Evolutionary conservation across 2,113 vertebrate genomes (phyloP).

Genomic region (Gulo gulo): DNA sequence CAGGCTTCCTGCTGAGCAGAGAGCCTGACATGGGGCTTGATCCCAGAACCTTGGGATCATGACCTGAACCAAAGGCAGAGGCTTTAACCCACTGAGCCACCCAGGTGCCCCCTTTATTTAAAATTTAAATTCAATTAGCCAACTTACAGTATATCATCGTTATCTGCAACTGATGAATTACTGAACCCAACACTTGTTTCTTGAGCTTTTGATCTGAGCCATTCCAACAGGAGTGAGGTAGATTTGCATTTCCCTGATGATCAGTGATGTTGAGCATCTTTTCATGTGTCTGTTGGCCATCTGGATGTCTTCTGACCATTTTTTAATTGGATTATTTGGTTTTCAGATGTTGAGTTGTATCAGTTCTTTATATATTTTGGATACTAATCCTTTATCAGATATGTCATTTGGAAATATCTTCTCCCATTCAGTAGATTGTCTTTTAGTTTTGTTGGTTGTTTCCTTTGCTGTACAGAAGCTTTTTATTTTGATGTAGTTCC

Average conservation of each 20-base stretch:
- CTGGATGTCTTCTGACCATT: background rate
- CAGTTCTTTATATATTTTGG: background rate
- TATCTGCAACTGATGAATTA: background rate
- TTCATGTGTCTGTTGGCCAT: background rate
- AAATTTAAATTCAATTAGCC: background rate
- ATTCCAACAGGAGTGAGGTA: background rate
- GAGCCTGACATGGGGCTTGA: too few species aligned
- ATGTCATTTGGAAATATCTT: background rate
- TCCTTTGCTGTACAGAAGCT: background rate
- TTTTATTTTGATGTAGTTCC: background rate
- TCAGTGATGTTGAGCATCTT: background rate
- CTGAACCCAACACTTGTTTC: background rate
- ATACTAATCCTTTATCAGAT: background rate
- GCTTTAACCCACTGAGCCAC: too few species aligned
- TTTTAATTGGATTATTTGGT: background rate
- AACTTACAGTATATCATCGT: background rate
- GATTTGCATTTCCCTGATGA: background rate
- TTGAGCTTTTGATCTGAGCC: background rate
- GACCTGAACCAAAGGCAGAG: too few species aligned
- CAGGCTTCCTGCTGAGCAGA: too few species aligned
- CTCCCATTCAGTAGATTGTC: too few species aligned
- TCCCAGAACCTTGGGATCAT: too few species aligned
- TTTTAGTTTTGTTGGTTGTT: background rate
- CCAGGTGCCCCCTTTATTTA: too few species aligned
- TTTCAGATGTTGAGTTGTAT: background rate